Percentiles rank a stretch among this genome's conserved stretches.
Conservation (phyloP, 1,140 invertebrate species). For the Scaptodrosophila lebanonensis region DNA sequence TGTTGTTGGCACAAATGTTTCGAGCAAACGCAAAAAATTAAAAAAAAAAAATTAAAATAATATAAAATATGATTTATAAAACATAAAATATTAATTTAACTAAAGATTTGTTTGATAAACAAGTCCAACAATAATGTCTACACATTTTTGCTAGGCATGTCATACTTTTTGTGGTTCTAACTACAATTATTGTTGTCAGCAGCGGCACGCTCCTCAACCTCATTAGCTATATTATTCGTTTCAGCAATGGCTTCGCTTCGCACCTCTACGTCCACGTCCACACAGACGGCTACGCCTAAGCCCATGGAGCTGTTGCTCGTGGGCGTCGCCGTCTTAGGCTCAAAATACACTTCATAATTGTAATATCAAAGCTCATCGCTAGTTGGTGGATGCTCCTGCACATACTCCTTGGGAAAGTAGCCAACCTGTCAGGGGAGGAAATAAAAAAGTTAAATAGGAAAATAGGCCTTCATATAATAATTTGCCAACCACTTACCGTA, state of each 20-base stretch:
- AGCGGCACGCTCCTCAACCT: too few species aligned
- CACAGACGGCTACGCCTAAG: too few species aligned
- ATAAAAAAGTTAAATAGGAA: constrained; percentile 9
- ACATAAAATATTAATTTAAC: constrained; percentile 25
- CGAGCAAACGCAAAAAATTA: constrained; percentile 13
- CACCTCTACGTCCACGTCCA: too few species aligned
- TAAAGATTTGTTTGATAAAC: constrained; percentile 28
- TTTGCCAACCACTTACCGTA: constrained; percentile 78
- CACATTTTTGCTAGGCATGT: too few species aligned
- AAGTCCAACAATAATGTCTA: constrained; percentile 33
- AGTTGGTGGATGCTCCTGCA: constrained; percentile 77
- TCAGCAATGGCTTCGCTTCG: constrained; percentile 43
- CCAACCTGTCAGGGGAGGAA: constrained; percentile 79
- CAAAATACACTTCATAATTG: constrained; percentile 72
- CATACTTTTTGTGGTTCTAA: constrained; percentile 4
- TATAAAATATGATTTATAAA: constrained; percentile 5
- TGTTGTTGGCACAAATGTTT: constrained; percentile 52
- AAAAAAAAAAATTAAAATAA: constrained; percentile 23
- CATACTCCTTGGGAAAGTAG: constrained; percentile 83
- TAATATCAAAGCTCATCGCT: constrained; percentile 77
- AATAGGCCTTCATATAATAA: too few species aligned
- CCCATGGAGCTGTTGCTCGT: not conserved
- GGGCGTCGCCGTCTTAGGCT: constrained; percentile 51
- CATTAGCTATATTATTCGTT: too few species aligned
- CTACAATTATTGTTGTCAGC: constrained; percentile 6